phyloP scores from a whole-genome alignment of 2,888 invertebrate genomes.

The Lasioglossum malachurum region DNA sequence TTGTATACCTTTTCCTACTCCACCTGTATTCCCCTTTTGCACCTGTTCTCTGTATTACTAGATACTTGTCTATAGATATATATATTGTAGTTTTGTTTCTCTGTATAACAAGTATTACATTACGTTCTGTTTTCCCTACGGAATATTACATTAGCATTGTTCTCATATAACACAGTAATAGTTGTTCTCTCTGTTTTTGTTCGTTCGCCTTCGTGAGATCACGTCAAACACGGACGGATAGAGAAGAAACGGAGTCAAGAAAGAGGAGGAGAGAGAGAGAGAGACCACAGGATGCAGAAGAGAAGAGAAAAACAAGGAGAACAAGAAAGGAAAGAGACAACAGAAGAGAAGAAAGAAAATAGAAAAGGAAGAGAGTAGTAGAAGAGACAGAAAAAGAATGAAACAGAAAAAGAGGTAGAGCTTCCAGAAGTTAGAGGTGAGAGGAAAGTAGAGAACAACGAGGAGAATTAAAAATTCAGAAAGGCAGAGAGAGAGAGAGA shows the following conservation, averaged over 20 bases:
- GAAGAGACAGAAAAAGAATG: slow-evolving; percentile 19
- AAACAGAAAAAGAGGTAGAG: not conserved
- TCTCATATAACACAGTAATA: not conserved
- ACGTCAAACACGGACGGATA: not conserved
- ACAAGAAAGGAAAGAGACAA: not conserved
- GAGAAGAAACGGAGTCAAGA: slow-evolving; percentile 32
- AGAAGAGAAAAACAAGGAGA: slow-evolving; percentile 16
- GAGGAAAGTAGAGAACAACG: not conserved
- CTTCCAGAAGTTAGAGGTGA: not conserved
- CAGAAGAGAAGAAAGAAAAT: not conserved
- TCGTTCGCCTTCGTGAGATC: slow-evolving; percentile 63
- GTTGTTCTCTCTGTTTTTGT: slow-evolving; percentile 42
- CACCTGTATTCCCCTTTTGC: not conserved
- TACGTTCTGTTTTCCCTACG: not conserved
- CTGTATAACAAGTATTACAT: not conserved
- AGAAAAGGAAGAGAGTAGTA: slow-evolving; percentile 2
- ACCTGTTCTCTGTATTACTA: not conserved
- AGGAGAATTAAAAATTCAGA: slow-evolving; percentile 24
- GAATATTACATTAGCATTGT: not conserved
- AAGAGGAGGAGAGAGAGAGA: slow-evolving; percentile 32
- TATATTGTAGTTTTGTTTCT: not conserved
- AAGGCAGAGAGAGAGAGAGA: slow-evolving; percentile 19
- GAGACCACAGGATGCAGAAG: slow-evolving; percentile 42
- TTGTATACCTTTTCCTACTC: slow-evolving; percentile 1
- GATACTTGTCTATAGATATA: not conserved